Evolutionary conservation across 1,140 invertebrate genomes (phyloP), one percentile per base, ranked within the genome.

Genomic region (Anastrepha ludens): DNA sequence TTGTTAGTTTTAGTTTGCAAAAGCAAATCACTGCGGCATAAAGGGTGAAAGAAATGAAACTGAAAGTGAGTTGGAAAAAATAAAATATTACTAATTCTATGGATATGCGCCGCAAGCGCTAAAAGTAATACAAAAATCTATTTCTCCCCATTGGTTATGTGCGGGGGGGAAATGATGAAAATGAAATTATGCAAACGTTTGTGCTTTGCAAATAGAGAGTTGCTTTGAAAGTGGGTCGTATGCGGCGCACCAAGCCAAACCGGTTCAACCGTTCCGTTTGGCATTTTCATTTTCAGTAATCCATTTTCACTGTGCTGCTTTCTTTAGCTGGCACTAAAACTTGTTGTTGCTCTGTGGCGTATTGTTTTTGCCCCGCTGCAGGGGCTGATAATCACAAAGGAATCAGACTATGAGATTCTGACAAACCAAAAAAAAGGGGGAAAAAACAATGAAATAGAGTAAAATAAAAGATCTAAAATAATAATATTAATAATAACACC

Each of bases 111-210:
- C 74, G 74, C 74, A 81, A 81, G 74, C 50, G 47, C 47, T 81
- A 47, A 47, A 81, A 81, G 74, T 81, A 41, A 81, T 81, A 81
- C 74, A 81, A 81, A 47, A 81, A 81, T 81, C n/a, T 41, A 81
- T 81, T 55, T 50, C 44, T 55, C 47, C 44, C 9, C 64, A 20
- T 20, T 62, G 44, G 17, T 55, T 29, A n/a, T 20, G 47, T 55
- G 47, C 6, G 47, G 39, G 15, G 9, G 39, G 65, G 1, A 29
- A 64, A 55, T 55, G 11, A 55, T 55, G 39, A 29, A 67, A 39
- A 74, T 5, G 15, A 74, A 0, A 55, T 81, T 81, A 81, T 81
- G 47, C 55, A 81, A 55, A 81, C 74, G 74, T 81, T 81, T 81
- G 74, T 15, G 50, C 47, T 81, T 81, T 41, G n/a, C 47, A 81